phyloP scores from a whole-genome alignment of 2,113 vertebrate species.

The Hylia prasina region DNA sequence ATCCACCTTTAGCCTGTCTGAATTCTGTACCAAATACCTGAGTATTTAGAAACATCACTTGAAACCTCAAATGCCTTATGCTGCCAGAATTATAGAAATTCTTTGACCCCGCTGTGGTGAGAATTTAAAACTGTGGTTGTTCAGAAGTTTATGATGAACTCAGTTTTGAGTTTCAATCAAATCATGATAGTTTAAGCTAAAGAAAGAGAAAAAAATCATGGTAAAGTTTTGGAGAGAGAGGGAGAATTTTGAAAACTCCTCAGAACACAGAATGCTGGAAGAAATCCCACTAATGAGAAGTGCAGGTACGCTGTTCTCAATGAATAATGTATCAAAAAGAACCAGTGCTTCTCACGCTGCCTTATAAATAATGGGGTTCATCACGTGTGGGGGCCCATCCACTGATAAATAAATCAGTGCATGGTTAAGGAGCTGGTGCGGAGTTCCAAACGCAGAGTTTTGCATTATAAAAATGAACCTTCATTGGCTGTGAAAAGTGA shows the following conservation, averaged over 20 bases:
- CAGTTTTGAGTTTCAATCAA: not conserved
- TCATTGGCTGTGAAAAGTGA: not conserved
- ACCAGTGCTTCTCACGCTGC: not conserved
- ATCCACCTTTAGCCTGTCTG: not conserved
- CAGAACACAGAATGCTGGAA: not conserved
- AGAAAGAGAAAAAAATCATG: not conserved
- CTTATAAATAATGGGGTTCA: not conserved
- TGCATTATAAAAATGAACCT: not conserved
- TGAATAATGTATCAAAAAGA: not conserved
- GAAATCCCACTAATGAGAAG: not conserved
- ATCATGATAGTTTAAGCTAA: not conserved
- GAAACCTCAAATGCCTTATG: rapidly evolving
- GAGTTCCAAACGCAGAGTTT: not conserved
- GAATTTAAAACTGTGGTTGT: not conserved
- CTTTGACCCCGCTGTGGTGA: not conserved
- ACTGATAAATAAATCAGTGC: not conserved
- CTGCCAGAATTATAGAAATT: not conserved
- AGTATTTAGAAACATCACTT: not conserved
- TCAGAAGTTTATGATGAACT: not conserved
- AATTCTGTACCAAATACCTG: not conserved
- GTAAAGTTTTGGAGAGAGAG: not conserved
- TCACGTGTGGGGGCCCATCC: not conserved
- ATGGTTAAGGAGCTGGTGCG: not conserved
- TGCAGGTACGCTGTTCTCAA: not conserved
- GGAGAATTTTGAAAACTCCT: not conserved